Base-by-base conservation (phyloP, 2,113 vertebrate species). In the Muntiacus reevesi region DNA sequence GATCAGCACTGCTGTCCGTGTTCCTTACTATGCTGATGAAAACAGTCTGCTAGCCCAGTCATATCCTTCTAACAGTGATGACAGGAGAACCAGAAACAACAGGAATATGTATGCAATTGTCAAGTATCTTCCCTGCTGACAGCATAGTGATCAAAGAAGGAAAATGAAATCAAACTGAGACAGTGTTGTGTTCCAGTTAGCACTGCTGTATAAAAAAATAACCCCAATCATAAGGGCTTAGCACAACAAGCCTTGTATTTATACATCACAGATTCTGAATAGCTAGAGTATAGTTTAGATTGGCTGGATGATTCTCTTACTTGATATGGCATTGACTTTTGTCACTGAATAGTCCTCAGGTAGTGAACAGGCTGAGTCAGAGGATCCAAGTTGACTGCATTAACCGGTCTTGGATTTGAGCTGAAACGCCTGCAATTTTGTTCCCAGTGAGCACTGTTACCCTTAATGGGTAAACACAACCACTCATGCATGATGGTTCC, bases 1-100 rank as follows among this genome's bases (percentile, higher is more conserved):
- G 14, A 15, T 6, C 12, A 76, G 0, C 16, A 21, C 19, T 36
- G 14, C 23, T 40, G 0, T n/a, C n/a, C 17, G 13, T 28, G 4
- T 47, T 87, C 6, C 8, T 95, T 62, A 10, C 33, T n/a, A 28
- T 3, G 0, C 17, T 90, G 17, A 1, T 78, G 28, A 90, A 92
- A 55, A 78, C 28, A 36, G 9, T 71, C 25, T 25, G 27, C 2
- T 27, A 62, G 0, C 9, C 2, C 54, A 91, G 25, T 5, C 2
- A 79, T 74, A 60, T 54, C 16, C 5, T 87, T 82, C 25, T 30
- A 47, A 47, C 10, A 3, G 4, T 76, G 36, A 52, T 79, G 25
- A 64, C 3, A 82, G 33, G 64, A 76, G 28, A 74, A 62, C 14
- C 88, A 71, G 6, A 43, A 60, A 84, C 14, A 71, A 21, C 25